These are phyloP conservation scores for Nothocercus julius DNA, from an alignment of 2,113 vertebrate species.

Conservation along the genomic window DNA sequence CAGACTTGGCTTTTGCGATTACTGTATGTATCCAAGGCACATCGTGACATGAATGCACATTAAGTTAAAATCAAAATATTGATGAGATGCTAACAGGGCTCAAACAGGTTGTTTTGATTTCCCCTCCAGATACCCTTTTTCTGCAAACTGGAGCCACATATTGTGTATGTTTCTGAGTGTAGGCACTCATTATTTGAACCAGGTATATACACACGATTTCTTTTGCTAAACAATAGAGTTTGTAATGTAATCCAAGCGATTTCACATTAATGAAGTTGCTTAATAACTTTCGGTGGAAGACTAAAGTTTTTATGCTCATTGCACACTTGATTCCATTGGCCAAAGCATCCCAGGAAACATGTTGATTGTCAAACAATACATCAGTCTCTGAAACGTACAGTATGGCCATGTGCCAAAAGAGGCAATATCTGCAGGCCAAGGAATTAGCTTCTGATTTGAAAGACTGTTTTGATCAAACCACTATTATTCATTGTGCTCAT, in stretches of 20 bases:
- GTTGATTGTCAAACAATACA: background rate
- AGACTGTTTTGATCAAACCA: background rate
- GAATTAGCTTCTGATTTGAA: background rate
- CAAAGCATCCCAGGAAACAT: too few species aligned
- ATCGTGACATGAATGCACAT: background rate
- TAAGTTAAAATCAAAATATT: background rate
- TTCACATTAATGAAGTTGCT: background rate
- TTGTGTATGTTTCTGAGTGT: too few species aligned
- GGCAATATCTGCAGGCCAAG: background rate
- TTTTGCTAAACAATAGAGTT: background rate
- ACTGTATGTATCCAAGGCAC: too few species aligned
- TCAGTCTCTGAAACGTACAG: background rate
- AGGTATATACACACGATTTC: background rate
- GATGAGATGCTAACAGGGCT: background rate
- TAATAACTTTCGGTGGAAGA: background rate
- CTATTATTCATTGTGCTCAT: background rate
- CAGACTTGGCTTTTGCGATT: background rate
- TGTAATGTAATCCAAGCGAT: background rate
- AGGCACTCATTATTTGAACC: background rate
- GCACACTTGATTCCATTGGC: background rate
- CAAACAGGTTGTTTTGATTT: background rate
- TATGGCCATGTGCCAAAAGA: fast-evolving
- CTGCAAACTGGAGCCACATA: background rate
- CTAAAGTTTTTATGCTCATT: background rate
- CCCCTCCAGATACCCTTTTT: background rate